phyloP scores from a whole-genome alignment of 92 coral and sea anemone genomes.

The Paragorgia papillata region DNA sequence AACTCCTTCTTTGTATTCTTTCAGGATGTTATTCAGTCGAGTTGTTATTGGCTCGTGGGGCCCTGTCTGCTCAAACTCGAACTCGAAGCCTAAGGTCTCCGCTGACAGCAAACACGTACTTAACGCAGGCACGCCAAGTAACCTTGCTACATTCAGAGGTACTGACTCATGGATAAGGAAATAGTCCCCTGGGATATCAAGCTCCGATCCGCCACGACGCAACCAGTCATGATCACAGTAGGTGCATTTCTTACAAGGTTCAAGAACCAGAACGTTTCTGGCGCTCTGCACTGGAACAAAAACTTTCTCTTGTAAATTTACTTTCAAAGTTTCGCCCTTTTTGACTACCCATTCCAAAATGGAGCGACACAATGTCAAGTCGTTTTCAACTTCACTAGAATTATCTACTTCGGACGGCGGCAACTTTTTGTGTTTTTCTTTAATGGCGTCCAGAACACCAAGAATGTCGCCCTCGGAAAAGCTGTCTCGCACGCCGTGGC shows the following conservation, averaged over 20 bases:
- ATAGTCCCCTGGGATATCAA: slow-evolving; percentile 54
- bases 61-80: slow-evolving; percentile 65
- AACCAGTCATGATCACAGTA: slow-evolving; percentile 83
- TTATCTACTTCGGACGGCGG: too few species aligned
- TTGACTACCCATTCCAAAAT: slow-evolving; percentile 84
- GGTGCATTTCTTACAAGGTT: slow-evolving; percentile 68
- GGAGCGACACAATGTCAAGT: slow-evolving; percentile 58
- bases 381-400: slow-evolving; percentile 1
- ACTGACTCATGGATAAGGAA: slow-evolving; percentile 72
- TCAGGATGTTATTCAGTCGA: slow-evolving; percentile 76
- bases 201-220: slow-evolving; percentile 60
- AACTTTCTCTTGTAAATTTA: slow-evolving; percentile 51
- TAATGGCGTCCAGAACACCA: slow-evolving; percentile 59
- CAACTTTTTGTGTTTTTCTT: slow-evolving; percentile 55
- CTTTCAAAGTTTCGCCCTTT: slow-evolving; percentile 48
- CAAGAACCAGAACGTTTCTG: slow-evolving; percentile 61
- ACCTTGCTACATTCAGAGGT: slow-evolving; percentile 60
- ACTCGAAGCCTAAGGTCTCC: slow-evolving; percentile 62
- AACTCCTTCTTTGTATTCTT: slow-evolving; percentile 76
- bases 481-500: slow-evolving; percentile 60
- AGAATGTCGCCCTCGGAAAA: slow-evolving; percentile 59
- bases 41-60: slow-evolving; percentile 88
- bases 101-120: slow-evolving; percentile 72
- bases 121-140: slow-evolving; percentile 82
- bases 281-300: slow-evolving; percentile 72